A percentile compares a stretch with the other conserved stretches of the same genome.
phyloP scores from a whole-genome alignment of 2,888 invertebrate species.

The Andricus curvator region DNA sequence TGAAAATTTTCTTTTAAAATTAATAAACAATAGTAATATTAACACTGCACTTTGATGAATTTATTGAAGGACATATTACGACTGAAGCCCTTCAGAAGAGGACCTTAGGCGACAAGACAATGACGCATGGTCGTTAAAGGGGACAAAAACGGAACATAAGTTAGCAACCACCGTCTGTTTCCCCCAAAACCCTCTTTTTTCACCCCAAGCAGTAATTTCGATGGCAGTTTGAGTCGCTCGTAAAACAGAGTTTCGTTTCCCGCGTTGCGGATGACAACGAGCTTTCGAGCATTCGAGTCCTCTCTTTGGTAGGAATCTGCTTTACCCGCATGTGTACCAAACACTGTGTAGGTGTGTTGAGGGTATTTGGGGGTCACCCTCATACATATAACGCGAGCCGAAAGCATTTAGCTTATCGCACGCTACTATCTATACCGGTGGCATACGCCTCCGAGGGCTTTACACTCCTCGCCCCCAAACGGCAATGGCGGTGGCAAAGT shows the following conservation, averaged over 20 bases:
- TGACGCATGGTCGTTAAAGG: constrained; percentile 14
- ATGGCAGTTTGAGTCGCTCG: constrained; percentile 56
- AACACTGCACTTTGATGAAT: background rate
- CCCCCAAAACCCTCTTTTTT: background rate
- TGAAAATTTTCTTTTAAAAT: too few relatives aligned
- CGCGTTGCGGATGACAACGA: background rate
- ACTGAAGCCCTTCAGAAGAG: background rate
- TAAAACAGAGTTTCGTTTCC: constrained; percentile 54
- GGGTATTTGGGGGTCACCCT: constrained; percentile 9
- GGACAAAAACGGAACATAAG: constrained; percentile 11
- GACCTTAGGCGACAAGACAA: constrained; percentile 1
- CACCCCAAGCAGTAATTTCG: constrained; percentile 53
- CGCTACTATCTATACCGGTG: constrained; percentile 69
- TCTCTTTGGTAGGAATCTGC: background rate
- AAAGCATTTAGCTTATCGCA: constrained; percentile 75
- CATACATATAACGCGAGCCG: constrained; percentile 58
- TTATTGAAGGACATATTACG: background rate
- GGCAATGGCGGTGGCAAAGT: constrained; percentile 49
- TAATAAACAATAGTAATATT: background rate
- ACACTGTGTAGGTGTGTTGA: background rate
- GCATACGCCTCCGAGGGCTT: constrained; percentile 69
- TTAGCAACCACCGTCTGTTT: background rate
- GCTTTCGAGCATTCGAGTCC: background rate
- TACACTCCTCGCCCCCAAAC: constrained; percentile 60
- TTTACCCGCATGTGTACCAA: background rate